Base-by-base conservation (phyloP, 2,888 invertebrate species). In the Diaperis boleti region DNA sequence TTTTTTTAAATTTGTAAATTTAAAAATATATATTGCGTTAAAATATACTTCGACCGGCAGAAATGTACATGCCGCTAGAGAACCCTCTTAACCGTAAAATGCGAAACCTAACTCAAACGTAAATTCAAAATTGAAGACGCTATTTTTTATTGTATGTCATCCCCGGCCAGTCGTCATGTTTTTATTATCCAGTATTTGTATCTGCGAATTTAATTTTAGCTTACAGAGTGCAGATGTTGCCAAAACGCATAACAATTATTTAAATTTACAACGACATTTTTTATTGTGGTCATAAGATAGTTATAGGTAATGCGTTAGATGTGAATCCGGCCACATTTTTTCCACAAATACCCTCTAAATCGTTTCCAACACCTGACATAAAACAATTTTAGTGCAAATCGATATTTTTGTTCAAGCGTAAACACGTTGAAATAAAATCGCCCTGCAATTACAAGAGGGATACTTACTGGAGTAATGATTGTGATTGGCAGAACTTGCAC, bases 381-480 rank as follows among this genome's bases (percentile, higher is more conserved):
- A 50, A 50, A 33, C 50, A 18, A 35, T 10, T 50, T 52, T 37
- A 52, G 18, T 20, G 52, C 37, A 35, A 52, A 52, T 52, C 52
- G 26, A 52, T 52, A 52, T 11, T 50, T 35, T 18, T 18, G 44
- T 22, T 44, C 31, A n/a, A 31, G 7, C 31, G 5, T 4, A 3
- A 20, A 41, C 8, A n/a, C 3, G 3, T 33, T 11, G 3, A 41
- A 41, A 18, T 15, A 41, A 41, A 41, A 41, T 37, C 17, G n/a
- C 15, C n/a, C 17, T 17, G 18, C 44, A 6, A 6, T 15, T 6
- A 5, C 8, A 17, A 17, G 14, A 13, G 11, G 37, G 37, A n/a
- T 50, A 76, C 76, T 76, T 64, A 76, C 76, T 76, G 62, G 74
- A 69, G 64, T 74, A 75, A 67, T 76, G 76, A 60, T 74, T 76